Evolutionary conservation across 2,797 vertebrate genomes (phyloP).

Genomic region (Gila robusta): DNA sequence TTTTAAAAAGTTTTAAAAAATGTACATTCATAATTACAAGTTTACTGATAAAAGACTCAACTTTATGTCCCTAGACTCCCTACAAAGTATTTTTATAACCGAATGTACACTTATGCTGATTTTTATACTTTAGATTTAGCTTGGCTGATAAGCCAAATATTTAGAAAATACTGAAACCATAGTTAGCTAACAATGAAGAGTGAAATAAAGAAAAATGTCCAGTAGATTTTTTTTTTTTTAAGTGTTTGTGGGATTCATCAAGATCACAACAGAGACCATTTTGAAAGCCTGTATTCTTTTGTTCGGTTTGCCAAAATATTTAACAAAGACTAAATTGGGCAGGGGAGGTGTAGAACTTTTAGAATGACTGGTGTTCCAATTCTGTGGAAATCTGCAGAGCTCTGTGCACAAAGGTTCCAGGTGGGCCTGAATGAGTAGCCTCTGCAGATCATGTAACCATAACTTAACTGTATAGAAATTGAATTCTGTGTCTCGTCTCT

Average conservation of each 20-base stretch:
- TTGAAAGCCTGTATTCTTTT: background rate
- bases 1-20: too few relatives aligned
- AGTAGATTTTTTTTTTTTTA: too few relatives aligned
- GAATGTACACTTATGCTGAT: background rate
- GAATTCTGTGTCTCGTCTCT: slow-evolving; percentile 35
- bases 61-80: too few relatives aligned
- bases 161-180: too few relatives aligned
- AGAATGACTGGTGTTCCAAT: background rate
- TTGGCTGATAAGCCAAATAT: too few relatives aligned
- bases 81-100: background rate
- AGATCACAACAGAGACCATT: background rate
- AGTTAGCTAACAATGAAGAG: too few relatives aligned
- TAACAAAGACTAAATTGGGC: background rate
- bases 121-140: too few relatives aligned
- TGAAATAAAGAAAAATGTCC: too few relatives aligned
- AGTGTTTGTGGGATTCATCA: too few relatives aligned
- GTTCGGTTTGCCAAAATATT: background rate
- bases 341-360: background rate
- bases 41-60: background rate
- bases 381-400: background rate
- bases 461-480: background rate
- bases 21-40: too few relatives aligned
- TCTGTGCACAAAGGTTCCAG: background rate
- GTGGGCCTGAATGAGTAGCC: background rate
- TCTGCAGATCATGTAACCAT: background rate